These are phyloP conservation scores for Apis cerana DNA, from an alignment of 1,140 invertebrate species.

Conservation along the genomic window DNA sequence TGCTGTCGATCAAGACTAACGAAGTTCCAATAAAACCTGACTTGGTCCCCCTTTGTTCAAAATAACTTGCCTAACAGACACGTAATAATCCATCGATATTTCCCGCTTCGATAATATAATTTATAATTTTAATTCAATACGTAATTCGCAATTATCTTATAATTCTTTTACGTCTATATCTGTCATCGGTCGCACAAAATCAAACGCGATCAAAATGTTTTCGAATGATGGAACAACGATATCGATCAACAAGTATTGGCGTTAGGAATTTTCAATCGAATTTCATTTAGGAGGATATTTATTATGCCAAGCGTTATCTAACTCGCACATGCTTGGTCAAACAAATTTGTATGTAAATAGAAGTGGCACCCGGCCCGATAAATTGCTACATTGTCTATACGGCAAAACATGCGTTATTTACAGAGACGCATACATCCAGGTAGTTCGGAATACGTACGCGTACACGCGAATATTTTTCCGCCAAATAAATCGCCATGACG, in stretches of 20 bases:
- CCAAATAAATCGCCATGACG: constrained; percentile 19
- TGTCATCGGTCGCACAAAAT: too few species aligned
- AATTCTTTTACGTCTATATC: too few species aligned
- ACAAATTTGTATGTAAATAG: constrained; percentile 40
- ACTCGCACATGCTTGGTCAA: background rate
- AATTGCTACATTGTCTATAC: constrained; percentile 26
- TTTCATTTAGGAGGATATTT: background rate
- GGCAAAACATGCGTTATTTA: constrained; percentile 29
- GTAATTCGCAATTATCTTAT: too few species aligned
- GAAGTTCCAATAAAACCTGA: too few species aligned
- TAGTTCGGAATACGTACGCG: background rate
- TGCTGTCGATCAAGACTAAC: too few species aligned
- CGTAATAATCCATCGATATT: too few species aligned
- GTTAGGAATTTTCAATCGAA: background rate
- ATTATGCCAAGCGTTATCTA: constrained; percentile 19
- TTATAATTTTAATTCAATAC: too few species aligned
- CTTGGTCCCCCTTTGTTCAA: too few species aligned
- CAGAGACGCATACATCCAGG: background rate
- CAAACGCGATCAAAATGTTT: too few species aligned
- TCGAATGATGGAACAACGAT: too few species aligned
- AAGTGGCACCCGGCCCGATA: background rate
- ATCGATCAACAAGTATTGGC: background rate
- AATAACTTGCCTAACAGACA: too few species aligned
- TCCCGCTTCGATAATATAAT: too few species aligned
- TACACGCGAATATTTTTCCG: constrained; percentile 17